These are phyloP conservation scores for Neosalanx taihuensis DNA, from an alignment of 2,797 vertebrate genomes.

Conservation along the genomic window DNA sequence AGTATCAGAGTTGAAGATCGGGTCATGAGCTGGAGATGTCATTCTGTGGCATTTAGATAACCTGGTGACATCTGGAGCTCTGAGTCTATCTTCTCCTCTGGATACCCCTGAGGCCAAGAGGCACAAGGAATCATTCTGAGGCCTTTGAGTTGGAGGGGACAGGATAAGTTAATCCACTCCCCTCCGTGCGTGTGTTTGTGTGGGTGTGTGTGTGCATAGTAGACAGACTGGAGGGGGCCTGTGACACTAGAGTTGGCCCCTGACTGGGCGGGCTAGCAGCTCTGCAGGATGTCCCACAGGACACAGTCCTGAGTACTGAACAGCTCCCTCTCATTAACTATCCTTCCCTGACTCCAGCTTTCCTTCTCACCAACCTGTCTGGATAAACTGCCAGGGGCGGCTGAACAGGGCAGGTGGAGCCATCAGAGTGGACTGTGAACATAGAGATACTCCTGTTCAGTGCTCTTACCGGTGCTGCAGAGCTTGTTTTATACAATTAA, in stretches of 20 bases:
- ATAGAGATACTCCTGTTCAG: conserved; percentile 8
- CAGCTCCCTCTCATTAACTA: conserved; percentile 21
- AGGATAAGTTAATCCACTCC: conserved; percentile 40
- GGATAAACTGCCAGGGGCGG: conserved; percentile 6
- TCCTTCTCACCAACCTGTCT: conserved; percentile 17
- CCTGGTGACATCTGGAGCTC: conserved; percentile 43
- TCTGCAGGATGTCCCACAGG: conserved; percentile 50
- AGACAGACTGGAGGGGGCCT: conserved; percentile 7
- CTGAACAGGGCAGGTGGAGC: conserved; percentile 35
- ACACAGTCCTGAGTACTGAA: conserved; percentile 60
- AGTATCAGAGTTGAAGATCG: conserved; percentile 35
- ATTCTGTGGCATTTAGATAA: conserved; percentile 47
- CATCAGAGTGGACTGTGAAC: conserved; percentile 19
- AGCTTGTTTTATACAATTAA: too few relatives aligned
- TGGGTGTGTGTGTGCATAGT: conserved; percentile 14
- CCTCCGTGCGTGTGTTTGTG: conserved; percentile 5
- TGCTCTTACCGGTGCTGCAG: too few relatives aligned
- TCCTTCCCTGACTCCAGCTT: not conserved
- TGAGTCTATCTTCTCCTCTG: conserved; percentile 44
- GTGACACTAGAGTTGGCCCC: conserved; percentile 16
- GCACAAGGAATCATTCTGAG: conserved; percentile 23
- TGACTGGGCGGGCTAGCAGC: conserved; percentile 45
- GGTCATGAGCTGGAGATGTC: conserved; percentile 32
- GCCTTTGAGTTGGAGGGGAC: conserved; percentile 37
- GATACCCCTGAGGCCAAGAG: conserved; percentile 44